Evolutionary conservation across 2,888 invertebrate species (phyloP), one percentile per base, ranked within the genome.

Genomic region (Junonia oenone): DNA sequence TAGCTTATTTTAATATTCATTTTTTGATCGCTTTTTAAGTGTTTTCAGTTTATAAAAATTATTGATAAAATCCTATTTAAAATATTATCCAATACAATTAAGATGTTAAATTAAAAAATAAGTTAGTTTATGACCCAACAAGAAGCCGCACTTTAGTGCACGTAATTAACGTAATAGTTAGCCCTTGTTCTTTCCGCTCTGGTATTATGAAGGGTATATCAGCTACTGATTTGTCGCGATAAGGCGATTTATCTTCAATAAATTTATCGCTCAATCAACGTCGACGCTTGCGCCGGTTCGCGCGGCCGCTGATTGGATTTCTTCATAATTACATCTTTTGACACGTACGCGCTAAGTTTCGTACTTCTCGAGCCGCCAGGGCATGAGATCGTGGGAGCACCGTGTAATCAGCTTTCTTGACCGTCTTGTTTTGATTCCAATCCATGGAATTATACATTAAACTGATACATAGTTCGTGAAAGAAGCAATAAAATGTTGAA

Each of bases 251-350:
- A 88, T 87, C 82, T 84, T 77, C 73, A 71, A 77, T 83, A 76
- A 82, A 84, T 89, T 86, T 86, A 89, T 88, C 89, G 83, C 74
- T 80, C 78, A 76, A 79, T 76, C 76, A 78, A 76, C 72, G 75
- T 76, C 78, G 68, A 62, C 67, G 65, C 63, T 64, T 64, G 76
- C 76, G 73, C 63, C 62, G 66, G 63, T 62, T 59, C 61, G 65
- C 64, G 61, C 61, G 57, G 69, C 73, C 75, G 81, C 78, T 90
- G 89, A 90, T 90, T 90, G 89, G 86, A 84, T 90, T 89, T 86
- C 86, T 85, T 88, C 85, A 85, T 89, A 90, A 90, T 90, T 90
- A 90, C 87, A 86, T 88, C 85, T 89, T 90, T 89, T 89, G 89
- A 90, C 89, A 85, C 80, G 87, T 85, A 83, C 79, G 83, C 82